phyloP scores from a whole-genome alignment of 2,113 vertebrate genomes.

The Acrocephalus kingi region DNA sequence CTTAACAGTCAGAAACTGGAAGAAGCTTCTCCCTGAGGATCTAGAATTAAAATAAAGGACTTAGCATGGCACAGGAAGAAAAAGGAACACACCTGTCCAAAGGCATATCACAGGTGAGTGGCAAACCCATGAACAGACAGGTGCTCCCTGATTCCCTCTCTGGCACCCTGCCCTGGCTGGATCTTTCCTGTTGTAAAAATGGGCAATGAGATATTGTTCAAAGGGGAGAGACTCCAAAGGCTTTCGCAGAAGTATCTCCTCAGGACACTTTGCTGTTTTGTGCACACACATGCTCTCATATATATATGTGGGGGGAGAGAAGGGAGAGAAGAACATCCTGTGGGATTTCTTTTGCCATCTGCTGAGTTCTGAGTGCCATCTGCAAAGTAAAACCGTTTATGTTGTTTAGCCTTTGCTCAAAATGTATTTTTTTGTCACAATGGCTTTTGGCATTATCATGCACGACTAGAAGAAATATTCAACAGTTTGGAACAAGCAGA shows the following conservation, averaged over 20 bases:
- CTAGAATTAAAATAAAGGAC: background rate
- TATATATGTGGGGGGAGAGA: background rate
- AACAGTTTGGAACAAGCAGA: background rate
- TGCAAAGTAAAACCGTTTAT: slow-evolving; percentile 25
- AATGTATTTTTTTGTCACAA: slow-evolving; percentile 43
- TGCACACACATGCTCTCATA: background rate
- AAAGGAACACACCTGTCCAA: background rate
- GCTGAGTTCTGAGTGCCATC: slow-evolving; percentile 50
- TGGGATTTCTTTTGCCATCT: slow-evolving; percentile 62
- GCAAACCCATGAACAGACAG: background rate
- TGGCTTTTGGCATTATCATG: slow-evolving; percentile 46
- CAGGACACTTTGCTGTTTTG: background rate
- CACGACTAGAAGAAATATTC: background rate
- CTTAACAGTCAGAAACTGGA: background rate
- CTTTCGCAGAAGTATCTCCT: background rate
- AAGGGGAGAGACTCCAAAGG: background rate
- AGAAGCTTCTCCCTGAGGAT: slow-evolving; percentile 13
- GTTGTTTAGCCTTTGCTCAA: slow-evolving; percentile 64
- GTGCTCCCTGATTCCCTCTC: background rate
- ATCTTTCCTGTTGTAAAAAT: background rate
- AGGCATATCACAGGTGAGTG: background rate
- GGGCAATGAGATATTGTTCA: background rate
- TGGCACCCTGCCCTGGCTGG: background rate
- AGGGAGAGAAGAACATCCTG: slow-evolving; percentile 42
- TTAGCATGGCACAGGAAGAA: background rate